Evolutionary conservation across 2,888 invertebrate species (phyloP).

Genomic region (Machimus rusticus): DNA sequence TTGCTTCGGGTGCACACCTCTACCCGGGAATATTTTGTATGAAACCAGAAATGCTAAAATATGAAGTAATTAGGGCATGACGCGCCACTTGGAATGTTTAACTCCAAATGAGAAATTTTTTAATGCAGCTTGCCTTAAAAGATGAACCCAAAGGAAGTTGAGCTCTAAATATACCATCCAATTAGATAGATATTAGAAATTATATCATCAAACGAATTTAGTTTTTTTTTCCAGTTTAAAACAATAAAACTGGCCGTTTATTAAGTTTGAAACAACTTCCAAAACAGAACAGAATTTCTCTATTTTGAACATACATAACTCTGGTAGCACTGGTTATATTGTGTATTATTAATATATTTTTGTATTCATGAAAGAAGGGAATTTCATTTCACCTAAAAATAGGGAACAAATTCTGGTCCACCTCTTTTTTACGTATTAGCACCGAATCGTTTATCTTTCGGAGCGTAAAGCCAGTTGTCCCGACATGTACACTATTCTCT

Average conservation of each 20-base stretch:
- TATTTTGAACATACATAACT: background rate
- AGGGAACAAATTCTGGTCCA: background rate
- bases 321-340: background rate
- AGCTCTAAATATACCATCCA: background rate
- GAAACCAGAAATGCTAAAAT: too few relatives aligned
- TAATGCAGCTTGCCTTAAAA: background rate
- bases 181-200: too few relatives aligned
- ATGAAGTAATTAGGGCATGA: too few relatives aligned
- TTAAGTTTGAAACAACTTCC: too few relatives aligned
- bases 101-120: background rate
- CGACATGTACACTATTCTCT: conserved; percentile 16
- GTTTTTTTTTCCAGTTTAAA: background rate
- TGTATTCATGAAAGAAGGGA: background rate
- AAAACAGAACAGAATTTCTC: background rate
- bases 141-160: background rate
- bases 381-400: background rate
- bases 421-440: background rate
- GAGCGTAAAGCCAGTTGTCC: background rate
- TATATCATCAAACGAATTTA: too few relatives aligned
- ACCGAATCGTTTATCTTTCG: conserved; percentile 10
- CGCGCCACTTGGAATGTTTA: background rate
- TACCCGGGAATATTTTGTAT: too few relatives aligned
- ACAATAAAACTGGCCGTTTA: background rate
- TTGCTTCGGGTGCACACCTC: too few relatives aligned
- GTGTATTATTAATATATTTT: background rate